Base-by-base conservation (phyloP, 1,140 invertebrate genomes). In the Cyclargus thomasi region DNA sequence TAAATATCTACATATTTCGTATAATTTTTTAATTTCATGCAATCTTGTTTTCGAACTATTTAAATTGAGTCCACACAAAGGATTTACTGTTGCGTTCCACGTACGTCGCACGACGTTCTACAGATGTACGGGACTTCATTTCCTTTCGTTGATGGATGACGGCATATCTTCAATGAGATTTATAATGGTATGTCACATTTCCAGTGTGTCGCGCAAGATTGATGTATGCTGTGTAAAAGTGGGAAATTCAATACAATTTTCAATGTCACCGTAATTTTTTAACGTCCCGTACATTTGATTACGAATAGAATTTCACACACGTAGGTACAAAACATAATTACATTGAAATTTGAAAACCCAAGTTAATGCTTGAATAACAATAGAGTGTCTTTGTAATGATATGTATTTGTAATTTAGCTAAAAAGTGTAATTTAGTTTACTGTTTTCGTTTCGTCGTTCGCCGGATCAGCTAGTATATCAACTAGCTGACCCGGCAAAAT, bases 111-210 rank as follows among this genome's bases (percentile, higher is more conserved):
- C 47, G 53, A 57, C 65, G 65, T 57, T 66, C 53, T 29, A 57
- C 65, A 66, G 64, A 53, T 59, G 69, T 75, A 70, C 71, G 74
- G 74, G 78, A 82, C 80, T 85, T 83, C 83, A 85, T 85, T 85
- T 85, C 83, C 83, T 80, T 71, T 74, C 67, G 53, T 69, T 85
- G 83, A 85, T 85, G 80, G 83, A 85, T 85, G 83, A 77, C 77
- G 70, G 75, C 75, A 74, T 85, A 78, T 84, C 81, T 83, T 76
- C 81, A 85, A 83, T 83, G 76, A 82, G 77, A 86, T 84, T 84
- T 83, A 85, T 85, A 85, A 85, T 85, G 76, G 76, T 69, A 63
- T 79, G 80, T 83, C 83, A 83, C 78, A 85, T 82, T 79, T 74
- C 76, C 67, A 70, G 67, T 72, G 75, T 57, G 62, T 62, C 47